Percentiles rank a stretch among this genome's conserved stretches.
Conservation (phyloP, 2,888 invertebrate species). For the Pinctada fucata region DNA sequence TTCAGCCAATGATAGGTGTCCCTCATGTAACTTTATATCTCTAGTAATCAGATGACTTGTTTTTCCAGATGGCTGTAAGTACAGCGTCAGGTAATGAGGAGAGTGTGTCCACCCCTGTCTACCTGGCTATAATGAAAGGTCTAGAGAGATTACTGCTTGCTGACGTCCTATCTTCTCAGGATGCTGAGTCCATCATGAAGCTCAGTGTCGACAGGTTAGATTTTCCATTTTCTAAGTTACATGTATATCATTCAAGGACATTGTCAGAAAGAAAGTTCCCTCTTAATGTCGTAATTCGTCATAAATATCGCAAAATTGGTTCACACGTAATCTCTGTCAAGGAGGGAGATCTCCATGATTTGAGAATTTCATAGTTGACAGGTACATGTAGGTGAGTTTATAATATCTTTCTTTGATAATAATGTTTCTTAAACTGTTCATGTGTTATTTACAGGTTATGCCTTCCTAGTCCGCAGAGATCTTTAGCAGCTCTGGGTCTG, state of each 20-base stretch:
- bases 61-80: conserved; percentile 65
- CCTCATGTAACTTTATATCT: too few species aligned
- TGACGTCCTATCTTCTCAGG: conserved; percentile 67
- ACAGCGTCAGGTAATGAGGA: conserved; percentile 73
- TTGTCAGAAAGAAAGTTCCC: background rate
- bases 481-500: conserved; percentile 85
- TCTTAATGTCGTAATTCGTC: background rate
- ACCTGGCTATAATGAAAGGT: conserved; percentile 80
- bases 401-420: too few species aligned
- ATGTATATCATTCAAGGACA: background rate
- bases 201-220: conserved; percentile 75
- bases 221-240: background rate
- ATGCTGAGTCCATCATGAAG: conserved; percentile 72
- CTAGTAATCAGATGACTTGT: background rate
- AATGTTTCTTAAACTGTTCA: too few species aligned
- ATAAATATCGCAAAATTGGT: background rate
- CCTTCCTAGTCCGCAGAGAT: conserved; percentile 83
- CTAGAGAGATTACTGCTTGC: conserved; percentile 83
- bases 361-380: background rate
- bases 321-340: too few species aligned
- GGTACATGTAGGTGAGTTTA: background rate
- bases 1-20: too few species aligned
- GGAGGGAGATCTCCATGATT: too few species aligned
- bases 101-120: conserved; percentile 69
- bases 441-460: conserved; percentile 78